Conservation (phyloP, 2,888 invertebrate genomes). For the Mechanitis messenoides region DNA sequence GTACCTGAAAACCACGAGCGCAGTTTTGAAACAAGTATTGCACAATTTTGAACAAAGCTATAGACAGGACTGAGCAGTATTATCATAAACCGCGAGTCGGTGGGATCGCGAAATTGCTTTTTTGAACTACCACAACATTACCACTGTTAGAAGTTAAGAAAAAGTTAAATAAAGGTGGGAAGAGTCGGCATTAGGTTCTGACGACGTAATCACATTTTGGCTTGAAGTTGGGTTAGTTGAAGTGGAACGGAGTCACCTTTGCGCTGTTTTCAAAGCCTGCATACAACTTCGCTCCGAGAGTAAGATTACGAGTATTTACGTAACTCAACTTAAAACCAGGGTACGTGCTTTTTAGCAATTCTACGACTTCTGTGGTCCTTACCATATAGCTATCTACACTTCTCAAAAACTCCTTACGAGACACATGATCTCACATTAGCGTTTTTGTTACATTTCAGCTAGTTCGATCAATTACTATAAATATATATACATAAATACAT, state of each 20-base stretch:
- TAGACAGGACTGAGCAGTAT: conserved; percentile 55
- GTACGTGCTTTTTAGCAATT: conserved; percentile 68
- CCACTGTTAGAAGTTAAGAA: conserved; percentile 60
- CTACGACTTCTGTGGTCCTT: conserved; percentile 42
- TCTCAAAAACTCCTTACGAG: conserved; percentile 28
- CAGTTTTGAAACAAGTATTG: conserved; percentile 64
- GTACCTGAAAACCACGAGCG: conserved; percentile 61
- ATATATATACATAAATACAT: background rate
- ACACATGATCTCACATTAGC: conserved; percentile 28
- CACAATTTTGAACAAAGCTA: conserved; percentile 70
- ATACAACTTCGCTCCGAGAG: conserved; percentile 46
- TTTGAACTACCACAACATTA: conserved; percentile 70
- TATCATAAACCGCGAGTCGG: conserved; percentile 66
- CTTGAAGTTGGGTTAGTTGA: conserved; percentile 43
- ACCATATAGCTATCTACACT: conserved; percentile 47
- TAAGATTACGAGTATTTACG: conserved; percentile 66
- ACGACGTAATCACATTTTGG: conserved; percentile 54
- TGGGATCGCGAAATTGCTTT: conserved; percentile 65
- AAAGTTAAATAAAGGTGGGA: conserved; percentile 62
- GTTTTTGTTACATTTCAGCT: conserved; percentile 24
- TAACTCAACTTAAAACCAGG: conserved; percentile 47
- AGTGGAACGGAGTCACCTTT: conserved; percentile 44
- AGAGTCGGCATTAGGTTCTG: conserved; percentile 43
- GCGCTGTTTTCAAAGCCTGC: conserved; percentile 49
- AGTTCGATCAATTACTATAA: conserved; percentile 12